A percentile compares a stretch with the other conserved stretches of the same genome.
phyloP scores from a whole-genome alignment of 2,113 vertebrate genomes.

The Mus spicilegus region DNA sequence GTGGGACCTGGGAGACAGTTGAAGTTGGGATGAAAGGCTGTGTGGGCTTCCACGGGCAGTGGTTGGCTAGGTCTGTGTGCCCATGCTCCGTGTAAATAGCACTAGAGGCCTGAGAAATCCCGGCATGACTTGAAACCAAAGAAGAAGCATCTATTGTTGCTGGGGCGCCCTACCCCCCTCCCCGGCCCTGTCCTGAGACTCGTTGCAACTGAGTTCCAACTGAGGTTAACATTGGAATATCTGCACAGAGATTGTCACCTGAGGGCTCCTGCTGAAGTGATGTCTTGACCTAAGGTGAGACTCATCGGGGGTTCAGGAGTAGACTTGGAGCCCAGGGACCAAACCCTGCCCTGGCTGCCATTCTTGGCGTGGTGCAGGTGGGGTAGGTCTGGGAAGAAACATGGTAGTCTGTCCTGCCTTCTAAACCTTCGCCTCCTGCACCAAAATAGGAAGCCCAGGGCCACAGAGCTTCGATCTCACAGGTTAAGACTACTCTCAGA shows the following conservation, averaged over 20 bases:
- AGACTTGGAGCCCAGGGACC: background rate
- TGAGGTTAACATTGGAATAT: background rate
- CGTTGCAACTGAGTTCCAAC: background rate
- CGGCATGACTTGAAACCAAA: background rate
- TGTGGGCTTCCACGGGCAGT: background rate
- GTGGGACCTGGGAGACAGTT: background rate
- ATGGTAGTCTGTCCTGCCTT: background rate
- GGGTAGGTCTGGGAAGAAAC: background rate
- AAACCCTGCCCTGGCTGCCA: background rate
- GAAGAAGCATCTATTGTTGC: background rate
- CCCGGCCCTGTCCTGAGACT: background rate
- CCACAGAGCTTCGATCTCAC: background rate
- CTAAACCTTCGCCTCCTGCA: background rate
- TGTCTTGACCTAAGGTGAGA: background rate
- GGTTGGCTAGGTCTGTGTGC: accelerated
- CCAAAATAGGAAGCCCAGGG: too few relatives aligned
- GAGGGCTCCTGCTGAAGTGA: background rate
- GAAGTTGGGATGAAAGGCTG: background rate
- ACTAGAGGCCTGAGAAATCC: background rate
- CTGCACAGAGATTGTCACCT: background rate
- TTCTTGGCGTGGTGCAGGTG: background rate
- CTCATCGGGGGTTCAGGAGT: background rate
- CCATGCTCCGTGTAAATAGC: background rate
- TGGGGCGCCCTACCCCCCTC: accelerated
- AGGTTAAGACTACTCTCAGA: background rate